Evolutionary conservation across 2,888 invertebrate species (phyloP).

Genomic region (Schrankia costaestrigalis): DNA sequence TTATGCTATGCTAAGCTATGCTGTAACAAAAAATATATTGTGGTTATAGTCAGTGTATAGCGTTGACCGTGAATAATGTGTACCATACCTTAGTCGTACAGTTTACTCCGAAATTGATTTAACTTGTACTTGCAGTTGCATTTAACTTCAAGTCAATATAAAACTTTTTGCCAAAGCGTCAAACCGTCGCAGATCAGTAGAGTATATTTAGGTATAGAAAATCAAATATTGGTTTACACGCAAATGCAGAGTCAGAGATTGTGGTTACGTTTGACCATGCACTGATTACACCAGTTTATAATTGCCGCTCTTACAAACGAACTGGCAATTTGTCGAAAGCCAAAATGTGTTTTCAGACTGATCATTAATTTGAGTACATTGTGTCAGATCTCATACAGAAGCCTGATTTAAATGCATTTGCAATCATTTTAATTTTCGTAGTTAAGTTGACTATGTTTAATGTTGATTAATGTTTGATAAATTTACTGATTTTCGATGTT

Average conservation of each 20-base stretch:
- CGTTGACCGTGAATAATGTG: too few species aligned
- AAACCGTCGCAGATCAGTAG: too few species aligned
- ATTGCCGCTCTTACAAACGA: slow-evolving; percentile 72
- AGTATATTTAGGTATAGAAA: too few species aligned
- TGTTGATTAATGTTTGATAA: slow-evolving; percentile 18
- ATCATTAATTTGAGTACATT: slow-evolving; percentile 76
- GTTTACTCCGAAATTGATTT: too few species aligned
- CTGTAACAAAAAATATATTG: too few species aligned
- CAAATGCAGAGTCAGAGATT: slow-evolving; percentile 29
- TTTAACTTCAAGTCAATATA: too few species aligned
- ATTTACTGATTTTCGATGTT: too few species aligned
- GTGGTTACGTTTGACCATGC: slow-evolving; percentile 46
- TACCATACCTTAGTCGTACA: too few species aligned
- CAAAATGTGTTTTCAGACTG: slow-evolving; percentile 70
- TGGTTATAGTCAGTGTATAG: too few species aligned
- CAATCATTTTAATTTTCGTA: slow-evolving; percentile 32
- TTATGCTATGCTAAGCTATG: too few species aligned
- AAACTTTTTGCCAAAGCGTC: too few species aligned
- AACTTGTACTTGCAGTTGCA: too few species aligned
- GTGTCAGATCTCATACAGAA: slow-evolving; percentile 61
- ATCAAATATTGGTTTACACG: slow-evolving; percentile 8
- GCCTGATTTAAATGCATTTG: slow-evolving; percentile 55
- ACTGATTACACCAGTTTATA: slow-evolving; percentile 72
- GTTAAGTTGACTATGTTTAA: slow-evolving; percentile 27
- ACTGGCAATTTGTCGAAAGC: slow-evolving; percentile 59